Base-by-base conservation (phyloP, 2,113 vertebrate species). In the Heliornis fulica region DNA sequence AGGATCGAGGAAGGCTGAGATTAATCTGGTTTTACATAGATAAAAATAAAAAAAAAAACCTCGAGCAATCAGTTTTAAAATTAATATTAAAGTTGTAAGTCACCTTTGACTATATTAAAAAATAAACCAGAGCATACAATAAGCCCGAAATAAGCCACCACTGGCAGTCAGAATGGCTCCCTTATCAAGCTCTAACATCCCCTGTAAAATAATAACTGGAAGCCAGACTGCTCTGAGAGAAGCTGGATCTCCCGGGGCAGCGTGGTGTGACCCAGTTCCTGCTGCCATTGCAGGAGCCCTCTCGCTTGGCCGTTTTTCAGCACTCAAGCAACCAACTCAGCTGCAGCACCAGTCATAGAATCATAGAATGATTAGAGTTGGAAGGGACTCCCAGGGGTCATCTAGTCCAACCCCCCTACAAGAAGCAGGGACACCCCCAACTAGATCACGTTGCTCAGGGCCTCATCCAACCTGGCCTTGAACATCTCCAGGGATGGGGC, bases 51-150 rank as follows among this genome's bases (percentile, higher is more conserved):
- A 38, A n/a, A 10, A 46, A 19, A 19, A 19, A 46, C 46, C 71
- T 94, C n/a, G 26, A 93, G 93, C 97, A 97, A 97, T 96, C 97
- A 94, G 89, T 97, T 84, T 97, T 97, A 96, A 97, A 97, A 98
- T 97, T 86, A 96, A 98, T 98, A 98, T 97, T 97, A 96, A 97
- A 98, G 94, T 98, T 97, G 94, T 97, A 98, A 98, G 89, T 97
- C 97, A 98, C 95, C 96, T 98, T 91, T 97, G 91, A 97, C 97
- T 97, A 96, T 97, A 98, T 97, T 97, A 97, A 97, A 97, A 97
- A 92, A 96, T 90, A 97, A 97, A 96, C 89, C 57, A 80, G 92
- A 93, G 89, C 93, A 83, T 94, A 90, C 95, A 98, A 86, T 96
- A 97, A 97, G 95, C 95, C 93, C 95, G 95, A 96, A 97, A 97